Conservation (phyloP, 2,797 vertebrate genomes). For the Acipenser ruthenus region DNA sequence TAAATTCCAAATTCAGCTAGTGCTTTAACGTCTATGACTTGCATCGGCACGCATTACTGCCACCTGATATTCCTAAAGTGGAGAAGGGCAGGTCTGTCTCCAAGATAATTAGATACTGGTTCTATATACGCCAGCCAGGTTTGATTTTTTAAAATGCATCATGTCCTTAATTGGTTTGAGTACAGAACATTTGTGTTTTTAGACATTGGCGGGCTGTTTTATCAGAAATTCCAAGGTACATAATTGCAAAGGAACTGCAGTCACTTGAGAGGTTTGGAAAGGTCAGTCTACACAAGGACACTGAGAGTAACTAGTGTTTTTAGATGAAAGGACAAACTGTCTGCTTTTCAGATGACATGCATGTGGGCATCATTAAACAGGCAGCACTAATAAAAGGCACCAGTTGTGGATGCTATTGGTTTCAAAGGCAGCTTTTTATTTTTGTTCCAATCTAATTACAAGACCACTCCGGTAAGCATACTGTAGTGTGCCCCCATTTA, state of each 20-base stretch:
- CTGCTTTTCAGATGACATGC: neutral
- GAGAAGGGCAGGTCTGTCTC: neutral
- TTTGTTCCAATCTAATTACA: constrained; percentile 1
- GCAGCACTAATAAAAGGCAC: constrained; percentile 6
- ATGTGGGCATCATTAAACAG: constrained; percentile 12
- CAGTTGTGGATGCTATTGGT: neutral
- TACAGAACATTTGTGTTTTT: neutral
- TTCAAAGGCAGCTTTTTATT: neutral
- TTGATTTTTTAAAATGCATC: neutral
- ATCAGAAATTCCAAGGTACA: neutral
- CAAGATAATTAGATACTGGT: neutral
- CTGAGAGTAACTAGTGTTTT: neutral
- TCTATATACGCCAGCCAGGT: neutral
- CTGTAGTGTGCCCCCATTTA: neutral
- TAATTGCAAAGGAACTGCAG: constrained; percentile 3
- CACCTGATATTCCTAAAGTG: no score
- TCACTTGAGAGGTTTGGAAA: neutral
- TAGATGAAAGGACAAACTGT: constrained; percentile 8
- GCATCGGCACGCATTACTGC: no score
- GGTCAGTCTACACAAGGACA: neutral
- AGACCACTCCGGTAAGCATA: neutral
- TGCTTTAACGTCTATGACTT: no score
- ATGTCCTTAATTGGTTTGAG: no score
- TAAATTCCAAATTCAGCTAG: no score
- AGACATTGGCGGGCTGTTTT: neutral